Base-by-base conservation (phyloP, 2,113 vertebrate species). In the Larimichthys crocea region DNA sequence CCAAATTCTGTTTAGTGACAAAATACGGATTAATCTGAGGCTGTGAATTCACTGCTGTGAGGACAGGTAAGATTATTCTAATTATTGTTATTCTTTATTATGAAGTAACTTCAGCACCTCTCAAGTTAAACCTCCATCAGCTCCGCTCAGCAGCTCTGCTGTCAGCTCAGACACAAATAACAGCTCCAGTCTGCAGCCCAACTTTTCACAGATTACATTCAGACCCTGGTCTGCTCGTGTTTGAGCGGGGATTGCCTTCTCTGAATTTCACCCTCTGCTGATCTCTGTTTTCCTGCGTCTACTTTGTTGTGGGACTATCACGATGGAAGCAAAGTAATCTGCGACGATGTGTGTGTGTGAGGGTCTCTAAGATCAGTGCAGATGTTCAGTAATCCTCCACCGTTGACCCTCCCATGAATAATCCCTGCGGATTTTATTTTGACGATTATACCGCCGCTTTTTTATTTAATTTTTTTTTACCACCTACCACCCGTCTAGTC, bases 341-440 rank as follows among this genome's bases (percentile, higher is more conserved):
- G 74, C 22, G 76, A 65, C 50, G 24, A 70, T 55, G 59, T 49
- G 84, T 9, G 6, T 40, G 59, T 49, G 84, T 14, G 60, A 35
- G 86, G 29, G 65, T 69, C 16, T 72, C 66, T 61, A 52, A 53
- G 74, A 91, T 87, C 82, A 20, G 88, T 89, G 85, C 94, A 94
- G 94, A 94, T 95, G 93, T 94, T 93, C 61, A 61, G 53, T 95
- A 94, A 94, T 94, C 94, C 85, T 79, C 53, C 24, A 15, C 17
- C 57, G 66, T 19, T 86, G 80, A 90, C 87, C 90, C 90, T 86
- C 86, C 87, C 86, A 66, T 68, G 40, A 74, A 67, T 92, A 94
- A 91, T 93, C 90, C 89, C 78, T 44, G 68, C 46, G 77, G 90
- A 88, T 90, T 92, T 80, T 40, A 40, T 40, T 40, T 81, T 66